Evolutionary conservation across 2,797 vertebrate species (phyloP), one percentile per base, ranked within the genome.

Genomic region (Lacerta bilineata): DNA sequence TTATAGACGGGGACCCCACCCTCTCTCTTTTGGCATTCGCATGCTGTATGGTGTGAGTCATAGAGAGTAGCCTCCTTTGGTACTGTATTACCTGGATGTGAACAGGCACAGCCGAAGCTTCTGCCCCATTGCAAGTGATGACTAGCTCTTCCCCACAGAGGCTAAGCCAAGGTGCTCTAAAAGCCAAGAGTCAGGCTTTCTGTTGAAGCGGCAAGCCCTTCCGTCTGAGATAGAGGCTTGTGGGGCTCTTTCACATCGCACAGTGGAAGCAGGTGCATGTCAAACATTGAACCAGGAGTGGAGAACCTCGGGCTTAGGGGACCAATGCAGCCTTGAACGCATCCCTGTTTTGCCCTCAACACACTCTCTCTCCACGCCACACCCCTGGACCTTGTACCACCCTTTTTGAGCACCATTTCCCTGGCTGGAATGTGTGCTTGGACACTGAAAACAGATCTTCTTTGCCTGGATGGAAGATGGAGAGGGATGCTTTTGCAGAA

Each of bases 1-100:
- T 96, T 98, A 97, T 87, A 96, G 97, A 97, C 97, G 97, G 95
- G 97, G 97, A 96, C 97, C 97, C 97, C 97, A 98, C 98, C 98
- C 98, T 98, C 98, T 98, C 96, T 90, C 92, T 93, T 91, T 97
- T 96, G 96, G 96, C 96, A 96, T 97, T 96, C 93, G 82, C 91
- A 96, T 94, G 94, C 95, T 95, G 50, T 15, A 55, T 55, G 93
- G 66, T 93, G 86, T 93, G 68, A 97, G 95, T 97, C 95, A 95
- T 77, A 92, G 93, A 93, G 93, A 94, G 89, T 95, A 95, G 94
- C 95, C 96, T 96, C 94, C 93, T 91, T 95, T 87, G 86, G 94
- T 94, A 91, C 43, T 87, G 88, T 94, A 55, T 55, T 55, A 94
- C 84, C 78, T 92, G 95, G 96, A 96, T 95, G 95, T 96, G 97